Base-by-base conservation (phyloP, 2,888 invertebrate species). In the Candidula unifasciata region DNA sequence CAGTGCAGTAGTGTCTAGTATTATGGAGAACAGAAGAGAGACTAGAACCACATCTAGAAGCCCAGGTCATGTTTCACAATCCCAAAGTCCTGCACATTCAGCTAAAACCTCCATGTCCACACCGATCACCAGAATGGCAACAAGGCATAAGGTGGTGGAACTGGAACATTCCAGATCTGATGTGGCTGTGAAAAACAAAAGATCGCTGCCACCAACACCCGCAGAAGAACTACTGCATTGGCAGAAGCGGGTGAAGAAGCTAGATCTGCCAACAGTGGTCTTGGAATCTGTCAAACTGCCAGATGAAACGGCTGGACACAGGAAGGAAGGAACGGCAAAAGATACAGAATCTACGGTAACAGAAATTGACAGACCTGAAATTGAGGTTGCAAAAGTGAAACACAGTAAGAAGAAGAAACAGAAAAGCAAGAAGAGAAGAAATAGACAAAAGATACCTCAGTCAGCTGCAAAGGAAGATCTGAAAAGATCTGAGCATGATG, bases 171-270 rank as follows among this genome's bases (percentile, higher is more conserved):
- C 78, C 21, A 21, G n/a, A 27, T 13, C 52, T 13, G 27, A 33
- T 24, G 24, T n/a, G 52, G 54, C 3, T 18, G 24, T 16, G 10
- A 82, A 66, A 16, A 16, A n/a, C 33, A 64, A 82, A 33, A n/a
- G 74, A 10, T 30, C 54, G 16, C 54, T 78, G 30, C 77, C 83
- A 18, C 21, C 76, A 27, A 76, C 76, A 30, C 69, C 69, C 57
- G 60, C 78, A 5, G 78, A 83, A 27, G 71, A 71, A 30, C 44
- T 83, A 3, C 83, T 78, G 13, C 57, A 8, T 16, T 27, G 13
- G 37, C 66, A 54, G 30, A 83, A 83, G n/a, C 44, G 30, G 13
- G 27, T 71, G 24, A 79, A 73, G 30, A 79, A 79, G 69, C 6
- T 52, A 30, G 73, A 83, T n/a, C 1, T 35, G 13, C 8, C 37